Base-by-base conservation (phyloP, 2,113 vertebrate genomes). In the Callipepla squamata region DNA sequence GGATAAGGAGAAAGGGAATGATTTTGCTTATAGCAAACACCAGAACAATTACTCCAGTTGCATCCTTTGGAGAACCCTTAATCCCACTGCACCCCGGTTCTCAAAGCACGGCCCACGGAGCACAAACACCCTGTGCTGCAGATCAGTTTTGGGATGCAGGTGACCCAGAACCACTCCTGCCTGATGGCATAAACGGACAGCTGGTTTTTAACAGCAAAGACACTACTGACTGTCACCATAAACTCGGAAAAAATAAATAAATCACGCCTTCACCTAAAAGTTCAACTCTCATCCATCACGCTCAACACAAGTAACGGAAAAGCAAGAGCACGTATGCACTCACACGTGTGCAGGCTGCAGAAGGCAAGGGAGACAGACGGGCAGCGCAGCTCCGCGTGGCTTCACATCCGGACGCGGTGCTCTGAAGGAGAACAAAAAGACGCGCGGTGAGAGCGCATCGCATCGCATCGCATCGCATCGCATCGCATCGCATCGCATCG, bases 141-240 rank as follows among this genome's bases (percentile, higher is more conserved):
- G 42, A n/a, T 42, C 25, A 38, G 63, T 67, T 83, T 21, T 42
- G 69, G 51, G 80, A 80, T 32, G 17, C 44, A 78, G 38, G 8
- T 47, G 25, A 89, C 57, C 75, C n/a, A 26, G 32, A 48, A 67
- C 3, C n/a, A 53, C 0, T 79, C 30, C 7, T n/a, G 10, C 16
- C 65, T 34, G 38, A 78, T 10, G 17, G 32, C 21, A 21, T 36
- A 62, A 42, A 13, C 55, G 1, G 5, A 55, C 2, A 36, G 55
- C 47, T 74, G 47, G 40, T 13, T 9, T 0, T 48, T 36, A 83
- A 53, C 1, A 40, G 5, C 9, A 19, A n/a, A 74, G 13, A 14
- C 4, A 15, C 25, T 13, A 34, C 18, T 87, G 68, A 58, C 3
- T 73, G 22, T 16, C 38, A 34, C 0, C 0, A 45, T n/a, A 85